Percentiles rank a stretch among this genome's conserved stretches.
Evolutionary conservation across 1,140 invertebrate species (phyloP).

Genomic region (Drosophila orena): DNA sequence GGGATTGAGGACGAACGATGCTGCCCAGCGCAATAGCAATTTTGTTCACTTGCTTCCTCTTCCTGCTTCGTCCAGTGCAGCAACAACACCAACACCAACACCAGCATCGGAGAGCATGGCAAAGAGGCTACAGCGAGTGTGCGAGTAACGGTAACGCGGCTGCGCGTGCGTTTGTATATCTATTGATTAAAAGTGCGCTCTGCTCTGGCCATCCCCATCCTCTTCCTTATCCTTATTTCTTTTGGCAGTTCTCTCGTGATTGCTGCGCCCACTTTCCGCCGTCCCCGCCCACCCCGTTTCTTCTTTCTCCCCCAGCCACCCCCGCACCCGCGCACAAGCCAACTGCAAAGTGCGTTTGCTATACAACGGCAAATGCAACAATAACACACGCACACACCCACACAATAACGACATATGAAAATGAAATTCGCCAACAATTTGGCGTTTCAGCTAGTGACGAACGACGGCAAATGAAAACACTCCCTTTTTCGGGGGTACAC

Average conservation of each 20-base stretch:
- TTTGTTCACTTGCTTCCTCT: constrained; percentile 76
- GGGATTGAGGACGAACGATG: constrained; percentile 54
- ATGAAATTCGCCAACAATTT: constrained; percentile 32
- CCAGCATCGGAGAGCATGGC: neutral
- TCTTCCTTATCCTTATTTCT: constrained; percentile 52
- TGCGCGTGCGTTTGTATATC: constrained; percentile 60
- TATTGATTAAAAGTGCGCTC: constrained; percentile 78
- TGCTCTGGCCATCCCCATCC: constrained; percentile 13
- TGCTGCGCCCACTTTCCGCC: constrained; percentile 54
- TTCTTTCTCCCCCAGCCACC: constrained; percentile 2
- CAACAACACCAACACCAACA: constrained; percentile 9
- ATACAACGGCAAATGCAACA: constrained; percentile 36
- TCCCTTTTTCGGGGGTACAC: constrained; percentile 47
- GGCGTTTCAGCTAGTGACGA: constrained; percentile 2
- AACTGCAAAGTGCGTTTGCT: constrained; percentile 38
- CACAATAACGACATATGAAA: constrained; percentile 23
- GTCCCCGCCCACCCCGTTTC: neutral
- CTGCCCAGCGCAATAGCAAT: constrained; percentile 77
- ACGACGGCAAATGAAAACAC: constrained; percentile 41
- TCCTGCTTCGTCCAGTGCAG: constrained; percentile 41
- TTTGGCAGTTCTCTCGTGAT: constrained; percentile 56
- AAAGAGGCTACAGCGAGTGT: constrained; percentile 1
- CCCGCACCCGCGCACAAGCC: neutral
- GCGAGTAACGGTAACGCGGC: constrained; percentile 37
- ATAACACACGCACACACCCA: constrained; percentile 38